Base-by-base conservation (phyloP, 2,113 vertebrate species). In the Hystrix brachyura region DNA sequence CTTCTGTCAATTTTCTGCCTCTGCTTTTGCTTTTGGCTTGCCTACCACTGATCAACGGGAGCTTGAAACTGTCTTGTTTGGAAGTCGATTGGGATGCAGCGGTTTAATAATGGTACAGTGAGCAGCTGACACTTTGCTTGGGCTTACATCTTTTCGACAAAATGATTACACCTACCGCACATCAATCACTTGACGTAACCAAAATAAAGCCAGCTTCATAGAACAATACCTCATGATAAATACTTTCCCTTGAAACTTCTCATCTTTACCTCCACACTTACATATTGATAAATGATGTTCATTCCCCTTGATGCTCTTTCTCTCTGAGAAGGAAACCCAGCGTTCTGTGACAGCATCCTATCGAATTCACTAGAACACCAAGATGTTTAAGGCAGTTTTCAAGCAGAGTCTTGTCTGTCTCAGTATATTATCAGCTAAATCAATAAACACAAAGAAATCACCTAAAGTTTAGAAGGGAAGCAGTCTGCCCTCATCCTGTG, bases 141-240 rank as follows among this genome's bases (percentile, higher is more conserved):
- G 96, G 90, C 91, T 94, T 92, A 98, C 60, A 95, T 97, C 95
- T 95, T 94, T 85, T 86, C 5, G 0, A 97, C 94, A 98, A 98
- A 99, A 92, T 97, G 97, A 98, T 98, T 90, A 95, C 95, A 91
- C 84, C 53, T 95, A 94, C 92, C 76, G 74, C 1, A 92, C 98
- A 99, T 99, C 98, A 97, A 98, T 99, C 98, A 98, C 53, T 74
- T 0, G 83, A 94, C 86, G 90, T 91, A 93, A 94, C 95, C 97
- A 98, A 98, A 98, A 98, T 98, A 97, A 98, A 98, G 94, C 92
- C 92, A 92, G 94, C 97, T 98, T 96, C 97, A 98, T 94, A 98
- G 97, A 98, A 98, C 98, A 98, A 96, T 98, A 98, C 97, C 98
- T 96, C 97, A 98, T 98, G 98, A 98, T 98, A 98, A 98, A 98